Base-by-base conservation (phyloP, 2,888 invertebrate genomes). In the Cerastis rubricosa region DNA sequence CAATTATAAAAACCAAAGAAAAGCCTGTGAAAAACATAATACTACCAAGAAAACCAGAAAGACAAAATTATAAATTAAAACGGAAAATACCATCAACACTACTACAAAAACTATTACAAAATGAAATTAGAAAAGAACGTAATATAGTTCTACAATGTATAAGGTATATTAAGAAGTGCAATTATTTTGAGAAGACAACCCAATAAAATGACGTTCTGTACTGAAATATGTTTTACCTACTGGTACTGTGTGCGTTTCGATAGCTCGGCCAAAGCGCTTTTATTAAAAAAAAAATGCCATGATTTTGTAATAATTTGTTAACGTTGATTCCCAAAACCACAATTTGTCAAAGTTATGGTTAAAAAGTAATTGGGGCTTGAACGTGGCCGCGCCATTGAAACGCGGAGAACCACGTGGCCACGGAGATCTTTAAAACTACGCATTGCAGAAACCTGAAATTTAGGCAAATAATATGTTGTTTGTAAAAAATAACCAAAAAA, bases 71-170 rank as follows among this genome's bases (percentile, higher is more conserved):
- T 45, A 81, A 86, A 81, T 80, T 90, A 70, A 92, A 92, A 80
- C 85, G 88, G 47, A 93, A 94, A 89, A 70, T 95, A 82, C 97
- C 96, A 84, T 97, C 97, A 54, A 98, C 98, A 22, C 95, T 98
- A 85, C 94, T 98, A 71, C 97, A 98, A 88, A 98, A 97, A 91
- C 93, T 99, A 45, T 95, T 99, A 74, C 97, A 97, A 69, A 97
- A 97, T 76, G 98, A 99, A 92, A 98, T 99, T 86, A 97, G 98
- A 83, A 98, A 98, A 88, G 99, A 99, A 94, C 97, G 99, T 72
- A 99, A 99, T 94, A 96, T 98, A 67, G 97, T 99, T 70, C 97
- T 99, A 49, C 99, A 99, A 92, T 99, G 99, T 95, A 97, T 99
- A 54, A 97, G 98, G 86, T 97, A 98, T 95, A 97, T 99, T 70